A percentile compares a stretch with the other conserved stretches of the same genome.
Conservation (phyloP, 1,140 invertebrate species). For the Mercenaria mercenaria region DNA sequence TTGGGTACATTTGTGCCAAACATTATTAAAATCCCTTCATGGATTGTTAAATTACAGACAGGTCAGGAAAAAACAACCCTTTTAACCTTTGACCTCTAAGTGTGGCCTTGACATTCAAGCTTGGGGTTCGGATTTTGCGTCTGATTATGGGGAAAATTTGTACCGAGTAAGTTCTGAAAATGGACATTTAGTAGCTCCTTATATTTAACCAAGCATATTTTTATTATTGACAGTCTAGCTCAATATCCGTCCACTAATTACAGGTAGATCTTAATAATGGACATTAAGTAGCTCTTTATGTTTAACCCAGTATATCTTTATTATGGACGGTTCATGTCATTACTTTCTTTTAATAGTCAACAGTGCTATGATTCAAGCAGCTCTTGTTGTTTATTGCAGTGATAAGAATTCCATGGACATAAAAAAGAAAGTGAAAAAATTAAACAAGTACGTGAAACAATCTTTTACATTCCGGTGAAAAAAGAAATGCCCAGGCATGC, state of each 20-base stretch:
- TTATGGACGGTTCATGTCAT: not conserved
- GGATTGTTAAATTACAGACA: too few species aligned
- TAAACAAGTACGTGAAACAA: not conserved
- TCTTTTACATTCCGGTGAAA: not conserved
- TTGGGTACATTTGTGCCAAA: too few species aligned
- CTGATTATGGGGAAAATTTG: not conserved
- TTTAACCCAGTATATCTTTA: not conserved
- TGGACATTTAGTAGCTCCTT: too few species aligned
- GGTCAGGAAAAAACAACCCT: not conserved
- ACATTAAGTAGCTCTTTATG: not conserved
- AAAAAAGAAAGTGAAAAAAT: not conserved
- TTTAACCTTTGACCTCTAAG: too few species aligned
- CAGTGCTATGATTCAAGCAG: not conserved
- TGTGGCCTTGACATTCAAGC: too few species aligned
- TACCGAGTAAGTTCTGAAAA: not conserved
- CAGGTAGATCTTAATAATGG: too few species aligned
- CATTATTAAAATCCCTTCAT: too few species aligned
- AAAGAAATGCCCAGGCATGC: slow-evolving; percentile 21
- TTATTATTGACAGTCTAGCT: too few species aligned
- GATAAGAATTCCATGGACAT: not conserved
- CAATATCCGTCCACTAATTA: too few species aligned
- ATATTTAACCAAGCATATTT: too few species aligned
- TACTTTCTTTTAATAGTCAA: not conserved
- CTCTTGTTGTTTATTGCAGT: not conserved
- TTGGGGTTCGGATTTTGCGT: not conserved